A percentile compares a stretch with the other conserved stretches of the same genome.
Evolutionary conservation across 2,888 invertebrate species (phyloP).

Genomic region (Hirtodrosophila trivittata): DNA sequence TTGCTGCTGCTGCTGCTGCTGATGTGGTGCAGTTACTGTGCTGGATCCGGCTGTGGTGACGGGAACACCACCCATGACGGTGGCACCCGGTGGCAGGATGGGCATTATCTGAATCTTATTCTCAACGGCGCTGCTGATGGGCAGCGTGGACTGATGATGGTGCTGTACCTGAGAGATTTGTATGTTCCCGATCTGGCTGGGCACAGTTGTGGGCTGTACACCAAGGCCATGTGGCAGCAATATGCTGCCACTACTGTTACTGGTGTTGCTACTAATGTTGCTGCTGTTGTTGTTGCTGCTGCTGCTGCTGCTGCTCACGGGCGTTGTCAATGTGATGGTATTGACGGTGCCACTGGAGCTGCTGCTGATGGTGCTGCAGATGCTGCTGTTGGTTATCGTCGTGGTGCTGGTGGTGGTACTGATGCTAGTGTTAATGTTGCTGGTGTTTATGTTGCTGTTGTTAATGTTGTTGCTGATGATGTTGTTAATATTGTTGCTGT

Average conservation of each 20-base stretch:
- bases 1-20: constrained; percentile 26
- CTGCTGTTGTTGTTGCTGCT: constrained; percentile 30
- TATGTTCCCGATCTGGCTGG: constrained; percentile 84
- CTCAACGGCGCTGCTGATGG: constrained; percentile 82
- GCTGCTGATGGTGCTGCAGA: constrained; percentile 30
- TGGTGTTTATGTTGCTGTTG: constrained; percentile 24
- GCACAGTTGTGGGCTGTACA: constrained; percentile 77
- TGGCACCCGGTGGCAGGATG: constrained; percentile 77
- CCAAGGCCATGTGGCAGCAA: constrained; percentile 57
- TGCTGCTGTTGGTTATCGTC: constrained; percentile 9
- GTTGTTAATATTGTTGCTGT: constrained; percentile 35
- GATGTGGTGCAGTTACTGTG: constrained; percentile 38
- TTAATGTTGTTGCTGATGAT: constrained; percentile 20
- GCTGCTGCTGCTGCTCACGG: constrained; percentile 27
- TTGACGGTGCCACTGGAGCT: constrained; percentile 45
- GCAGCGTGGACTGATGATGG: constrained; percentile 67
- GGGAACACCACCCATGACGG: constrained; percentile 69
- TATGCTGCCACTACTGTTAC: constrained; percentile 36
- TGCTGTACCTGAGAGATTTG: constrained; percentile 83
- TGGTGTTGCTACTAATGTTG: constrained; percentile 26
- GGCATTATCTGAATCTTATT: constrained; percentile 84
- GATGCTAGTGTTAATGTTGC: constrained; percentile 23
- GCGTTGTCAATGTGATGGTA: constrained; percentile 26
- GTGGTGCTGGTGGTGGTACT: constrained; percentile 11
- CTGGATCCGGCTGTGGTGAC: constrained; percentile 21